These are phyloP conservation scores for Lamproptera curius DNA, from an alignment of 2,888 invertebrate species.

Conservation along the genomic window DNA sequence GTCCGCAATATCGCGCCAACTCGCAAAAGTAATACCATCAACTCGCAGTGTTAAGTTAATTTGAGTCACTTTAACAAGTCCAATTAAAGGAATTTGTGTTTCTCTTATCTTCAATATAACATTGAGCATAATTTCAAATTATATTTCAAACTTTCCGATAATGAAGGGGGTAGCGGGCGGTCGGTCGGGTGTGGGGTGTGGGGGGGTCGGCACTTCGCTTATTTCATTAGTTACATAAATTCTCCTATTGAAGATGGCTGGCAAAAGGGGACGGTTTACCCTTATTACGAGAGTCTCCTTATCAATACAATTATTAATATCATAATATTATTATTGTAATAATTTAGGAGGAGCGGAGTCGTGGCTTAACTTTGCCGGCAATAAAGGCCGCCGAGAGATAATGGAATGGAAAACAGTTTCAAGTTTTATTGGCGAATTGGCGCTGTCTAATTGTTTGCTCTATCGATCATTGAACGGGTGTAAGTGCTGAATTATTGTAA, in stretches of 20 bases:
- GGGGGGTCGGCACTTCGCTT: conserved; percentile 69
- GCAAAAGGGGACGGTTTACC: conserved; percentile 78
- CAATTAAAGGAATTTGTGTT: conserved; percentile 79
- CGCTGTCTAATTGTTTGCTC: conserved; percentile 73
- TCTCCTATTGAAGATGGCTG: conserved; percentile 78
- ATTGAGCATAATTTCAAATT: conserved; percentile 79
- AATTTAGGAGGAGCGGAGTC: conserved; percentile 72
- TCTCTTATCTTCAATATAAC: conserved; percentile 79
- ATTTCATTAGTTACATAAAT: conserved; percentile 79
- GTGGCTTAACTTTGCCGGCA: conserved; percentile 74
- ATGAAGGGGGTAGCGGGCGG: conserved; percentile 68
- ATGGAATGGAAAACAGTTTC: conserved; percentile 79
- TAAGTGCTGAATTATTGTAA: too few species aligned
- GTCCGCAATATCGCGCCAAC: conserved; percentile 74
- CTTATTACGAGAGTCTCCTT: conserved; percentile 79
- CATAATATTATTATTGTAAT: conserved; percentile 79
- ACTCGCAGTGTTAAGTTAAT: conserved; percentile 78
- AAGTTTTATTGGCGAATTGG: conserved; percentile 79
- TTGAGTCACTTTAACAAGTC: conserved; percentile 79
- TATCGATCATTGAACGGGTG: conserved; percentile 72
- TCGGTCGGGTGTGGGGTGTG: conserved; percentile 38
- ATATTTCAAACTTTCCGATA: conserved; percentile 79
- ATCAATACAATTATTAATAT: conserved; percentile 79
- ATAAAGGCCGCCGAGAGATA: conserved; percentile 77
- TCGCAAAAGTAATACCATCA: conserved; percentile 78